Evolutionary conservation across 1,140 invertebrate genomes (phyloP), one percentile per base, ranked within the genome.

Genomic region (Drosophila simulans): DNA sequence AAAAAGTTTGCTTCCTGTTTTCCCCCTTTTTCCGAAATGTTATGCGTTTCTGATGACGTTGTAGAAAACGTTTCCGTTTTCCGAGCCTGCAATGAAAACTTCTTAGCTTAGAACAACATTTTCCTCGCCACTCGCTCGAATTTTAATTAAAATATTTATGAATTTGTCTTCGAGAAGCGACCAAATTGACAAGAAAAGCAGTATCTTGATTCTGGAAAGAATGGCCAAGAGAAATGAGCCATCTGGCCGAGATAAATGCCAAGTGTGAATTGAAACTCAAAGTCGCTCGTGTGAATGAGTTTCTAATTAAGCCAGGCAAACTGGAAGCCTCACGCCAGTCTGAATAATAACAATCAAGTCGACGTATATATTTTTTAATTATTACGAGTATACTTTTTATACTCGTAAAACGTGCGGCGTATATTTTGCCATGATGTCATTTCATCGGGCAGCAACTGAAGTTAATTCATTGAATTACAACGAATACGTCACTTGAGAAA

Each of bases 81-180:
- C 51, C 35, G 13, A 69, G 66, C 55, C 80, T 84, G 80, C 80
- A 85, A 58, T 52, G 58, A 37, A 69, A 76, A 83, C 51, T 78
- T 83, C 84, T 76, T 55, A 75, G 80, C 76, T 84, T 83, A 66
- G 80, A 79, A 84, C 81, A 80, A 80, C 66, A 58, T 69, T 74
- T 66, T 48, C 27, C 42, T 51, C 80, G 76, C 51, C 80, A 76
- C 82, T 66, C 76, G 77, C 76, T 83, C 80, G 57, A 76, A 57
- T 80, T 83, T 84, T 85, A 83, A 83, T 83, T 83, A 83, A 83
- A 83, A 83, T 84, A 83, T 83, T 83, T 84, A 84, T 83, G 80
- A 83, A 84, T 83, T 80, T 71, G 65, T 84, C 80, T 84, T 66
- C 46, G 12, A 11, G 15, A 25, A 34, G 17, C 20, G 12, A 55